phyloP scores from a whole-genome alignment of 2,113 vertebrate genomes.

The Trachemys scripta region DNA sequence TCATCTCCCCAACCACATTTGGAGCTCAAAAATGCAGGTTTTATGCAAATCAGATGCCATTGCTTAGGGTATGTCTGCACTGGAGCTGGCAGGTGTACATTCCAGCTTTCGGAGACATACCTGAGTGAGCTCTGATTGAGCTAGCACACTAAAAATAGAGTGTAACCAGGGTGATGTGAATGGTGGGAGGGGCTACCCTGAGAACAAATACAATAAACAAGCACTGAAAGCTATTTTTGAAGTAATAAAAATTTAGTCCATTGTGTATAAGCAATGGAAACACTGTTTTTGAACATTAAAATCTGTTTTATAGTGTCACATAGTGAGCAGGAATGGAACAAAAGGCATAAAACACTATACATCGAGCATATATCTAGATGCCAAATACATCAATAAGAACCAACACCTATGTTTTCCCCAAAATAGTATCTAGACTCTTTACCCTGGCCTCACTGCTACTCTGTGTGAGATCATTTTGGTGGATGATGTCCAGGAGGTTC shows the following conservation, averaged over 20 bases:
- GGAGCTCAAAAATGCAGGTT: neutral
- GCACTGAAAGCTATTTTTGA: neutral
- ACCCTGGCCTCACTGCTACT: neutral
- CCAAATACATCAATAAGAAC: neutral
- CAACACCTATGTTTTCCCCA: neutral
- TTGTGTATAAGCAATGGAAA: neutral
- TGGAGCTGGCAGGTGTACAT: neutral
- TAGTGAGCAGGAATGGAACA: neutral
- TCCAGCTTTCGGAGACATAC: neutral
- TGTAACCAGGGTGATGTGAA: neutral
- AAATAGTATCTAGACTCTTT: neutral
- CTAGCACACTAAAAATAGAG: neutral
- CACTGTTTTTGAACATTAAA: neutral
- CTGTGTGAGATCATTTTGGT: neutral
- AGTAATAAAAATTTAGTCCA: neutral
- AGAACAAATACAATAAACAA: neutral
- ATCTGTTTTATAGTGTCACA: neutral
- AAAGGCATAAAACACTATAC: neutral
- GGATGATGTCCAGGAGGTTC: neutral
- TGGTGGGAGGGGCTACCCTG: neutral
- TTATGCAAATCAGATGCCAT: neutral
- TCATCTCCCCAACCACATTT: neutral
- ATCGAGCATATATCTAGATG: neutral
- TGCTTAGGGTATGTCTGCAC: neutral
- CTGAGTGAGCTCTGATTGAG: neutral